Conservation (phyloP, 1,140 invertebrate genomes). For the Ostrea edulis region DNA sequence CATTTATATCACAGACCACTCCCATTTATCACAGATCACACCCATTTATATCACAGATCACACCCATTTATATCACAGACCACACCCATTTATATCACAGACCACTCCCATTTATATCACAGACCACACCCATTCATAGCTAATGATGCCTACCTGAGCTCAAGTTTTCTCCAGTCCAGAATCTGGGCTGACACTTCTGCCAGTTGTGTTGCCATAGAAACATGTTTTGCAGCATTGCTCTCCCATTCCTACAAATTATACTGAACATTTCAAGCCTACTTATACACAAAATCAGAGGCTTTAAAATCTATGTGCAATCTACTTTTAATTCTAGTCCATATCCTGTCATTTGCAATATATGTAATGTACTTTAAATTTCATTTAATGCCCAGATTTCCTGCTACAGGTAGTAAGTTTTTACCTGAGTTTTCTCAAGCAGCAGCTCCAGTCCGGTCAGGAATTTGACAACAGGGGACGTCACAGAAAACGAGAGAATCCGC, state of each 20-base stretch:
- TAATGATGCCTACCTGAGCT: slow-evolving; percentile 83
- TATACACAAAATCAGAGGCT: background rate
- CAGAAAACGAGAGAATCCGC: slow-evolving; percentile 88
- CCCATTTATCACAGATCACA: too few relatives aligned
- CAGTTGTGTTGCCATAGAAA: slow-evolving; percentile 88
- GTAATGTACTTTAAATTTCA: too few relatives aligned
- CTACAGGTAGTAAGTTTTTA: slow-evolving; percentile 53
- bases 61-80: too few relatives aligned
- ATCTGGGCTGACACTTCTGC: slow-evolving; percentile 88
- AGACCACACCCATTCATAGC: too few relatives aligned
- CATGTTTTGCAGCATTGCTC: slow-evolving; percentile 90
- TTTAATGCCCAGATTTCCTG: too few relatives aligned
- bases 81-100: too few relatives aligned
- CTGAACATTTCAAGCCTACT: background rate
- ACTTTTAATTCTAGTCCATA: background rate
- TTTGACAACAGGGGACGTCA: slow-evolving; percentile 90
- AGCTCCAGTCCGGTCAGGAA: slow-evolving; percentile 95
- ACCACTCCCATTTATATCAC: too few relatives aligned
- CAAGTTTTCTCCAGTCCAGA: slow-evolving; percentile 94
- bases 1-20: too few relatives aligned
- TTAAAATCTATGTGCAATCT: too few relatives aligned
- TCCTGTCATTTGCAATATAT: background rate
- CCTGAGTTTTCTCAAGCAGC: slow-evolving; percentile 86
- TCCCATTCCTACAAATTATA: slow-evolving; percentile 89
- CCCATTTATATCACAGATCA: too few relatives aligned